Base-by-base conservation (phyloP, 2,888 invertebrate genomes). In the Andricus quercusramuli region DNA sequence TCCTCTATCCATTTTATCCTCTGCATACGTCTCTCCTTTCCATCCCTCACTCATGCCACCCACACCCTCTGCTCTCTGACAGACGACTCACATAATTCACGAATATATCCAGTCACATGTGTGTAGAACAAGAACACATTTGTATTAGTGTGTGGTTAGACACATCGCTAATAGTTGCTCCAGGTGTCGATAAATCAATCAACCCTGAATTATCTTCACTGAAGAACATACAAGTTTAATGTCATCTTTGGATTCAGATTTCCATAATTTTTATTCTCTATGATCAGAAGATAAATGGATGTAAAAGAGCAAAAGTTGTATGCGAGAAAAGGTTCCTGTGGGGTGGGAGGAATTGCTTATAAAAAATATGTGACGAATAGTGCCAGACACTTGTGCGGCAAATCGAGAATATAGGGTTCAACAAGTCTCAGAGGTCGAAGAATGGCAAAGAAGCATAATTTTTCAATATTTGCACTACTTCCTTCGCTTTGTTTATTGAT, bases 141-240 rank as follows among this genome's bases (percentile, higher is more conserved):
- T 29, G 17, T n/a, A n/a, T 13, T 1, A 74, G 56, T 37, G 32
- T 56, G 29, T 56, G 56, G 74, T 74, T 74, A 56, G 74, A 74
- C 56, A 74, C 56, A 32, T 74, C 32, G 32, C 56, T 74, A 74
- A 74, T 74, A 74, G 74, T 74, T 32, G 56, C 64, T 76, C 78
- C 59, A 62, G 76, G 44, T 82, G 83, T 81, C 82, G 81, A 84
- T 84, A 83, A 84, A 85, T 85, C 85, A 85, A 83, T 85, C 83
- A 74, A 74, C 20, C 20, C 20, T n/a, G n/a, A 51, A 74, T 74
- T 56, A 51, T 74, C 32, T 37, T n/a, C 15, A n/a, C 2, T 37
- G 3, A 32, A 5, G 74, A 32, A 51, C n/a, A 56, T 74, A 29
- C 4, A 25, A 62, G 1, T 62, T 25, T 62, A 3, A 25, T 22